Percentiles rank a stretch among this genome's conserved stretches.
Evolutionary conservation across 2,113 vertebrate species (phyloP).

Genomic region (Thamnaconus septentrionalis): DNA sequence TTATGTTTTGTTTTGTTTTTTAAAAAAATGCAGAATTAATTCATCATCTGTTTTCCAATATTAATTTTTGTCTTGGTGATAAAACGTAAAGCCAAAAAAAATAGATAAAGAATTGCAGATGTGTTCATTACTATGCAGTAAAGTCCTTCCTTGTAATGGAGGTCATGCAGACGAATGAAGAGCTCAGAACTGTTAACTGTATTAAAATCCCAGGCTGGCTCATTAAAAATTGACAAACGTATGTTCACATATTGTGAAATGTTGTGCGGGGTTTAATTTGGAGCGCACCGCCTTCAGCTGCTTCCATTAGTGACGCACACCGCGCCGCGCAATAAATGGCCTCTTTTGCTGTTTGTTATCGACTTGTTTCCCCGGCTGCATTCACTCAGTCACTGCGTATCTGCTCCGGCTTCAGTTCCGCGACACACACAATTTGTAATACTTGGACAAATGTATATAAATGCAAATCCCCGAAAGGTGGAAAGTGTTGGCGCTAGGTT

Average conservation of each 20-base stretch:
- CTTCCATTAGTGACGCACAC: conserved; percentile 1
- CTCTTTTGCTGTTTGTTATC: background rate
- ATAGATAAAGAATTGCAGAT: background rate
- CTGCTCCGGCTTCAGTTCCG: background rate
- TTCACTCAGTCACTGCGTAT: background rate
- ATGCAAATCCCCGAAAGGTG: too few relatives aligned
- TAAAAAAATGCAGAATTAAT: background rate
- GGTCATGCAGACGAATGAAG: conserved; percentile 15
- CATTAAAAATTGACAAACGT: conserved; percentile 29
- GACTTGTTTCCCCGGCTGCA: background rate
- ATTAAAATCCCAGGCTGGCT: conserved; percentile 14
- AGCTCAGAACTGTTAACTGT: conserved; percentile 9
- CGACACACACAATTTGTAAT: too few relatives aligned
- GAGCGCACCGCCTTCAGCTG: background rate
- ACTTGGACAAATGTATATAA: too few relatives aligned
- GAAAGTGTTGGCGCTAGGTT: too few relatives aligned
- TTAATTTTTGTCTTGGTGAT: background rate
- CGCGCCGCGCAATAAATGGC: background rate
- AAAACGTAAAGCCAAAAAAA: background rate
- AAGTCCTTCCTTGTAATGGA: conserved; percentile 22
- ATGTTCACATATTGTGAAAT: conserved; percentile 4
- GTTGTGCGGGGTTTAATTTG: conserved; percentile 10
- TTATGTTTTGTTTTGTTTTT: too few relatives aligned
- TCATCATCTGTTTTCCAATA: background rate
- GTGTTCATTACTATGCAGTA: conserved; percentile 14